These are phyloP conservation scores for Pavo muticus DNA, from an alignment of 2,113 vertebrate genomes.

Conservation along the genomic window DNA sequence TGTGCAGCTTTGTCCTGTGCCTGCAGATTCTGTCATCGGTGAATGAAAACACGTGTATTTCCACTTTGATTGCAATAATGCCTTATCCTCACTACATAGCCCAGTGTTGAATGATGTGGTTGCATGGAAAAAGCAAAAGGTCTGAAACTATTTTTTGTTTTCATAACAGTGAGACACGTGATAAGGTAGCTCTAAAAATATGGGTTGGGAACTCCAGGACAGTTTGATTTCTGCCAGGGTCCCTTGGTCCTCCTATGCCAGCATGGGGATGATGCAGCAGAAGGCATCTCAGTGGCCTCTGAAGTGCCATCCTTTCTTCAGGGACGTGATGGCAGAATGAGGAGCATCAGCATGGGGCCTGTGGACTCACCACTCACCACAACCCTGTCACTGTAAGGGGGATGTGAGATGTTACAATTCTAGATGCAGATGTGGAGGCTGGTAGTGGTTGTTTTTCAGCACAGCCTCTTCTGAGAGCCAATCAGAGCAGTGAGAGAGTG, in stretches of 20 bases:
- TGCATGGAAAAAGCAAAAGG: background rate
- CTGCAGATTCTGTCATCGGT: background rate
- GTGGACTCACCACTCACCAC: background rate
- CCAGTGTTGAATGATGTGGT: background rate
- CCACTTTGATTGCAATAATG: background rate
- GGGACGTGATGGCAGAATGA: background rate
- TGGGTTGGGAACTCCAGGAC: background rate
- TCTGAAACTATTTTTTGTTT: background rate
- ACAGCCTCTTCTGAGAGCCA: background rate
- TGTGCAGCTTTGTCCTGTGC: background rate
- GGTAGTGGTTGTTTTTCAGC: background rate
- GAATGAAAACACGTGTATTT: background rate
- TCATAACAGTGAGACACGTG: rapidly evolving
- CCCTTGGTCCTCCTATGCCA: background rate
- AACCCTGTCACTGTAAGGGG: rapidly evolving
- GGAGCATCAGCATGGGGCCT: rapidly evolving
- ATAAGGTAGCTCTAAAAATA: background rate
- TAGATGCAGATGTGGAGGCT: background rate
- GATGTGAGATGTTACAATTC: background rate
- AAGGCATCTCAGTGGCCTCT: background rate
- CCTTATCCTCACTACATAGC: background rate
- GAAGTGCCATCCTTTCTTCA: background rate
- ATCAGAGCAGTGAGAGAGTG: background rate
- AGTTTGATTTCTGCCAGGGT: background rate
- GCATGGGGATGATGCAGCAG: background rate